These are phyloP conservation scores for Agelaius phoeniceus DNA, from an alignment of 2,113 vertebrate species.

Conservation along the genomic window DNA sequence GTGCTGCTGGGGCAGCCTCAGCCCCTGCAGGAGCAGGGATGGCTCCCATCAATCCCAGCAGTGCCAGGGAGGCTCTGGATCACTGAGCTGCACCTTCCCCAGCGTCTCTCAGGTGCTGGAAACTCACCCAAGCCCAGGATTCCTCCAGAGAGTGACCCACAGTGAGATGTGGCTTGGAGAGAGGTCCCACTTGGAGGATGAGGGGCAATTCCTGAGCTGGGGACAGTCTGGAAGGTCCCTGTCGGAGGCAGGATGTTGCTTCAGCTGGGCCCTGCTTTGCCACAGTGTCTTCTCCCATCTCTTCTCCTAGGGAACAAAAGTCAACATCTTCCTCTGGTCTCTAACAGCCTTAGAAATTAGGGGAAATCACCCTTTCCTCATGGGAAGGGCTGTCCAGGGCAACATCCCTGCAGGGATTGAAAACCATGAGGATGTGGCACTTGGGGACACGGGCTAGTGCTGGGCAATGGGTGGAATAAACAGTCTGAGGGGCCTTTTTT, in stretches of 20 bases:
- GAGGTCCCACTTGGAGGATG: not conserved
- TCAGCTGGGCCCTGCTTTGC: not conserved
- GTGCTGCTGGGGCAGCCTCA: fast-evolving
- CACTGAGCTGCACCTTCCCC: not conserved
- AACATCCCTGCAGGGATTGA: not conserved
- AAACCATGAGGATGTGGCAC: not conserved
- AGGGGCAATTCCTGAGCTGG: not conserved
- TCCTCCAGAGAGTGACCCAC: fast-evolving
- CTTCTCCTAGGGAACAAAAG: not conserved
- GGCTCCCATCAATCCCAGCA: not conserved
- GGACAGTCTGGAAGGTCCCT: not conserved
- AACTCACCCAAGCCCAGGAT: fast-evolving
- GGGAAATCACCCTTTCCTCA: not conserved
- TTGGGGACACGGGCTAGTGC: not conserved
- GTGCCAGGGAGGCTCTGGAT: not conserved
- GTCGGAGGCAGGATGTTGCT: not conserved
- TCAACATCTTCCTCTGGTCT: not conserved
- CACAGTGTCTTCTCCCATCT: not conserved
- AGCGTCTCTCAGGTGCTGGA: fast-evolving
- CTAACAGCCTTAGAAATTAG: fast-evolving
- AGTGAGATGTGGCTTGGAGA: not conserved
- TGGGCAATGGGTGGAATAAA: not conserved
- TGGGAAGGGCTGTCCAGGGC: not conserved
- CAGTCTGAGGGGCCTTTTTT: not conserved
- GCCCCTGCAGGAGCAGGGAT: not conserved